A percentile compares a stretch with the other conserved stretches of the same genome.
Conservation (phyloP, 2,888 invertebrate genomes). For the Microplitis manilae region DNA sequence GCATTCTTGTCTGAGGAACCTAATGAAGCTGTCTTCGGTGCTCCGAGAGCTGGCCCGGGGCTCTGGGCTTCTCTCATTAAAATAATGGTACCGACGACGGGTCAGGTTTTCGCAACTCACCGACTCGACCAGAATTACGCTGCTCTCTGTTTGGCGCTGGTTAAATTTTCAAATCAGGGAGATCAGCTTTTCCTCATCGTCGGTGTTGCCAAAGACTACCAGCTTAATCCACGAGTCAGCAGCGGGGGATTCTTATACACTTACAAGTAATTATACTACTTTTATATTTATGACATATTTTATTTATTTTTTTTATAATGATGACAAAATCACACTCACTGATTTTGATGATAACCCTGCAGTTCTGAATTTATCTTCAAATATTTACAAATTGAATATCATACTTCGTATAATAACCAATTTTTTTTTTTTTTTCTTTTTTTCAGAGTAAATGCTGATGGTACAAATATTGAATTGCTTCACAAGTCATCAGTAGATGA, state of each 20-base stretch:
- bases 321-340: slow-evolving; percentile 65
- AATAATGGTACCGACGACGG: slow-evolving; percentile 88
- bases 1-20: slow-evolving; percentile 95
- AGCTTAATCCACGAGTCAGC: slow-evolving; percentile 89
- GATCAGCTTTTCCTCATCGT: slow-evolving; percentile 79
- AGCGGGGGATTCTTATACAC: slow-evolving; percentile 89
- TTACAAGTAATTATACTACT: slow-evolving; percentile 76
- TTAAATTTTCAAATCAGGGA: slow-evolving; percentile 83
- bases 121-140: slow-evolving; percentile 97
- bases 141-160: slow-evolving; percentile 87
- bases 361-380: slow-evolving; percentile 65
- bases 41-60: slow-evolving; percentile 95
- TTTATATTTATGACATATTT: slow-evolving; percentile 20
- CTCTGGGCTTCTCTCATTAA: slow-evolving; percentile 96
- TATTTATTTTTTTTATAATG: slow-evolving; percentile 51
- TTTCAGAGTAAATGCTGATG: slow-evolving; percentile 78
- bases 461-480: slow-evolving; percentile 89
- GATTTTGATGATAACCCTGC: slow-evolving; percentile 69
- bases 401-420: slow-evolving; percentile 1
- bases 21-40: slow-evolving; percentile 94
- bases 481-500: slow-evolving; percentile 96
- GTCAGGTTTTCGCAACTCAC: slow-evolving; percentile 83
- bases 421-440: slow-evolving; percentile 51
- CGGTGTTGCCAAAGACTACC: slow-evolving; percentile 92
- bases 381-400: slow-evolving; percentile 27